Conservation (phyloP, 2,797 vertebrate genomes). For the Pangasius larnaudii region DNA sequence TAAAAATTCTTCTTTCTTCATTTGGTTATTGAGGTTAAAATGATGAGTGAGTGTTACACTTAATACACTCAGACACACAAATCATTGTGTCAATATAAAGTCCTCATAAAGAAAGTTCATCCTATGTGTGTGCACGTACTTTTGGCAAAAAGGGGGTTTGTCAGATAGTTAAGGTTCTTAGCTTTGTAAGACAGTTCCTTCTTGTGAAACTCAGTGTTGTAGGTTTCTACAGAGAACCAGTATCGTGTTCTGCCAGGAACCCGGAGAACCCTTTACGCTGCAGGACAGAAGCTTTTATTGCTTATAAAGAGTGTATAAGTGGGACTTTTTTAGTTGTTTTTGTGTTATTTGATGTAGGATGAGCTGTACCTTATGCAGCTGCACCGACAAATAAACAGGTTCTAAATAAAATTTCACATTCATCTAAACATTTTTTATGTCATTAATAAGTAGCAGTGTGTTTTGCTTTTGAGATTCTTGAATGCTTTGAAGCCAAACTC, state of each 20-base stretch:
- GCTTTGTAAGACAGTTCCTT: too few species aligned
- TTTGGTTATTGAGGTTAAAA: background rate
- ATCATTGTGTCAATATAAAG: background rate
- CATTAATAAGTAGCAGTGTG: background rate
- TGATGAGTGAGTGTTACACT: too few species aligned
- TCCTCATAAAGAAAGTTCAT: too few species aligned
- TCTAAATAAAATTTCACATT: background rate
- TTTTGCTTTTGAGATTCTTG: background rate
- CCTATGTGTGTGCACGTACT: background rate
- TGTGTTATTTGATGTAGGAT: background rate
- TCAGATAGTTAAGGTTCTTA: background rate
- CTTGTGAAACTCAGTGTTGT: background rate
- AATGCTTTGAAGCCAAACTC: background rate
- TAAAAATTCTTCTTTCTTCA: background rate
- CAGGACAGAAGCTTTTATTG: background rate
- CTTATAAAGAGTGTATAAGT: background rate
- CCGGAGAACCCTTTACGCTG: background rate
- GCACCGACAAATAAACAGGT: background rate
- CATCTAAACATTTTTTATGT: background rate
- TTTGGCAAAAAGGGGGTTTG: background rate
- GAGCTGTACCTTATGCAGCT: background rate
- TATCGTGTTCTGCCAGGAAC: background rate
- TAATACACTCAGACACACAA: background rate
- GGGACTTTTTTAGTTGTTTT: background rate
- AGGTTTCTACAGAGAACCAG: background rate